phyloP scores from a whole-genome alignment of 2,888 invertebrate species.

The Lepas anatifera region DNA sequence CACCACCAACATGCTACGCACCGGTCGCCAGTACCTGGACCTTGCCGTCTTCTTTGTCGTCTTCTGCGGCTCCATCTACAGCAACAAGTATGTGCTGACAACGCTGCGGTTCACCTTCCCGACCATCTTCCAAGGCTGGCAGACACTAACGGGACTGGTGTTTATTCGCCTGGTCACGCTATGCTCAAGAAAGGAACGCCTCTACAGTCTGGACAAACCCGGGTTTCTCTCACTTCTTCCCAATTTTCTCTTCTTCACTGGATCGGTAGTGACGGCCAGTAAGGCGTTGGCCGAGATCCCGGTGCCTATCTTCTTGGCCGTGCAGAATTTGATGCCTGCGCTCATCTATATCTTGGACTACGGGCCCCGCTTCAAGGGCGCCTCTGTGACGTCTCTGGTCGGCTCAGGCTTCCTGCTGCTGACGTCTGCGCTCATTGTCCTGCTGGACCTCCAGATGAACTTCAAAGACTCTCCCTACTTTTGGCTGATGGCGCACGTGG shows the following conservation, averaged over 20 bases:
- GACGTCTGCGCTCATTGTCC: conserved; percentile 22
- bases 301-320: conserved; percentile 28
- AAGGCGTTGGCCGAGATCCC: conserved; percentile 29
- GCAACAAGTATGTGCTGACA: conserved; percentile 29
- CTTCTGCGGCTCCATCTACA: conserved; percentile 13
- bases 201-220: conserved; percentile 26
- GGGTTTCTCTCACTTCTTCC: conserved; percentile 28
- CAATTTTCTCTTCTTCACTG: conserved; percentile 29
- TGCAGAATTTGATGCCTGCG: conserved; percentile 27
- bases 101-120: conserved; percentile 30
- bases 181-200: conserved; percentile 18
- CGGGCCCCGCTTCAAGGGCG: conserved; percentile 24
- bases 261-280: conserved; percentile 29
- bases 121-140: conserved; percentile 32
- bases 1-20: not conserved
- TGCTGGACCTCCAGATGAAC: conserved; percentile 24
- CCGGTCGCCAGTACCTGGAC: not conserved
- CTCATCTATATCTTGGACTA: conserved; percentile 27
- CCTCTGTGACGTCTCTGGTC: conserved; percentile 22
- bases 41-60: conserved; percentile 2
- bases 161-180: conserved; percentile 27
- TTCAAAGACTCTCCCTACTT: conserved; percentile 29
- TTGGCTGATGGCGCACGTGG: conserved; percentile 28
- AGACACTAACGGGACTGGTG: conserved; percentile 29
- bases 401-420: conserved; percentile 26